These are phyloP conservation scores for Diadema setosum DNA, from an alignment of 35 echinoderm and acorn worm species.

Conservation along the genomic window DNA sequence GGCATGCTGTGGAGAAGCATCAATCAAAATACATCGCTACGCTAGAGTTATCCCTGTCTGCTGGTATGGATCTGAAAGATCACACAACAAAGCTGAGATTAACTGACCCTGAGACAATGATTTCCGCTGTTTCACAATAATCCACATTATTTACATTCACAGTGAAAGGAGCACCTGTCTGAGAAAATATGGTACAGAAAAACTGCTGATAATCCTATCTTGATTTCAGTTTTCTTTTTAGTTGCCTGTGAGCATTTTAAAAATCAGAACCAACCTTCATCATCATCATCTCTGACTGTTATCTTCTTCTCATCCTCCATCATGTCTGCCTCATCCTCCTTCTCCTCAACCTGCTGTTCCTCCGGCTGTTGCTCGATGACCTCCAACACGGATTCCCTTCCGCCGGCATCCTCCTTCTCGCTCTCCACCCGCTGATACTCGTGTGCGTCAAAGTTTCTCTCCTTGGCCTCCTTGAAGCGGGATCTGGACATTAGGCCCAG, in stretches of 20 bases:
- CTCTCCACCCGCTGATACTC: slow-evolving; percentile 55
- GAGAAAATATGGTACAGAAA: no score
- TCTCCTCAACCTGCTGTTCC: neutral
- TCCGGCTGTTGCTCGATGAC: neutral
- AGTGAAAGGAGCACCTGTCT: no score
- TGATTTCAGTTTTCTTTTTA: no score
- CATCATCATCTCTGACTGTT: neutral
- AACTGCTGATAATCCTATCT: no score
- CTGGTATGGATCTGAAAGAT: neutral
- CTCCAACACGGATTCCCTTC: neutral
- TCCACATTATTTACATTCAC: no score
- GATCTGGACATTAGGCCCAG: slow-evolving; percentile 50
- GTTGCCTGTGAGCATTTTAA: no score
- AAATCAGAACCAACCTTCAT: neutral
- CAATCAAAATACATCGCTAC: no score
- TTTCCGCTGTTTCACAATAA: no score
- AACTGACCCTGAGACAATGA: no score
- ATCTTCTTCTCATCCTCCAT: neutral
- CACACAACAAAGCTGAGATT: no score
- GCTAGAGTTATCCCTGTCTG: neutral
- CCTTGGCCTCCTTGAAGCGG: slow-evolving; percentile 18
- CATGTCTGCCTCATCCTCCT: neutral
- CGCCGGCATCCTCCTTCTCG: neutral
- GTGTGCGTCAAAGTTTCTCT: slow-evolving; percentile 73
- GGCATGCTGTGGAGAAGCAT: no score